Conservation (phyloP, 53 echinoderm and acorn worm species). For the Holothuria leucospilota region DNA sequence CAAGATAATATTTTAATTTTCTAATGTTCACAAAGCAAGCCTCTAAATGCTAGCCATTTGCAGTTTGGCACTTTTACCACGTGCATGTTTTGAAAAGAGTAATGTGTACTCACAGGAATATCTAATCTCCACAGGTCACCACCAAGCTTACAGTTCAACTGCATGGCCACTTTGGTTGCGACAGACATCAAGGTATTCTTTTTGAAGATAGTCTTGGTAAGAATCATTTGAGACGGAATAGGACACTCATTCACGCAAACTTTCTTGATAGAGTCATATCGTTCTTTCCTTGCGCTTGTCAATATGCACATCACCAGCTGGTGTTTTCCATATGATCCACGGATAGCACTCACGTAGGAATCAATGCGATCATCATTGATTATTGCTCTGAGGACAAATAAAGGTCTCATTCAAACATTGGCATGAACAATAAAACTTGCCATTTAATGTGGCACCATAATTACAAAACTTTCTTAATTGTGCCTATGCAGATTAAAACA, state of each 20-base stretch:
- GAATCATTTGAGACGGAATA: conserved; percentile 79
- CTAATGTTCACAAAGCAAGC: no score
- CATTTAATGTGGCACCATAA: no score
- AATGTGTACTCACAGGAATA: conserved; percentile 74
- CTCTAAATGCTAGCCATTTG: no score
- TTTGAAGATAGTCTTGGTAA: conserved; percentile 73
- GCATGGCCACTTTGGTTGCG: conserved; percentile 95
- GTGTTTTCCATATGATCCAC: conserved; percentile 64
- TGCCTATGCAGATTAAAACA: no score
- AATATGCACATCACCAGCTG: conserved; percentile 81
- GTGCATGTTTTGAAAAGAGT: neutral
- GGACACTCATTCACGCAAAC: conserved; percentile 77
- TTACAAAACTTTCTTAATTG: no score
- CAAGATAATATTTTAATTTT: no score
- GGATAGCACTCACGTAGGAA: conserved; percentile 69
- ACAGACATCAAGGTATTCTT: conserved; percentile 92
- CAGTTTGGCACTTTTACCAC: no score
- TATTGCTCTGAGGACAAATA: neutral
- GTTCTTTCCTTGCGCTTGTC: conserved; percentile 87
- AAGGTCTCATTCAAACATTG: no score
- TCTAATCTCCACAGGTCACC: conserved; percentile 89
- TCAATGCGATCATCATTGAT: conserved; percentile 70
- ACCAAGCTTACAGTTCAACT: conserved; percentile 96
- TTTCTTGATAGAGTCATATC: conserved; percentile 97
- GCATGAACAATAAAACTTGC: no score